Evolutionary conservation across 2,797 vertebrate species (phyloP).

Genomic region (Cryptoblepharus egeriae): DNA sequence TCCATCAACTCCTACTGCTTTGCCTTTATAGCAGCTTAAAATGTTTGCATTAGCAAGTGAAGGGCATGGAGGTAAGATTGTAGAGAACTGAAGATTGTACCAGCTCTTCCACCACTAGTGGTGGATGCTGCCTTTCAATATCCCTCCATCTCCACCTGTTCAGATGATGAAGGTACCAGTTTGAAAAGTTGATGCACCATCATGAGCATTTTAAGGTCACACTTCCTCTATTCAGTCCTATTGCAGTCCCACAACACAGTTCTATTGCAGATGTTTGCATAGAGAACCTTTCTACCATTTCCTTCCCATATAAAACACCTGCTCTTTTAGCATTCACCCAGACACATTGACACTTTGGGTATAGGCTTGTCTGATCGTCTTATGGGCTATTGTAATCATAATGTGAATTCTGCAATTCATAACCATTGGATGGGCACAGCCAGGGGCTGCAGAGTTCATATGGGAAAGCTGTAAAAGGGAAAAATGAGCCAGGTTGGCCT

Average conservation of each 20-base stretch:
- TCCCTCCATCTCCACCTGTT: background rate
- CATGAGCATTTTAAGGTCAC: background rate
- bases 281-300: background rate
- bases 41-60: background rate
- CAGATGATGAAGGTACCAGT: background rate
- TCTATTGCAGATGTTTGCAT: background rate
- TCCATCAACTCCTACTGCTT: background rate
- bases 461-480: slow-evolving; percentile 3
- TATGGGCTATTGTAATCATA: slow-evolving; percentile 51
- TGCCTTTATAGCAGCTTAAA: background rate
- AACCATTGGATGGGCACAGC: slow-evolving; percentile 19
- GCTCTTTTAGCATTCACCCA: slow-evolving; percentile 20
- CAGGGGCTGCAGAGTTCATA: background rate
- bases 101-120: background rate
- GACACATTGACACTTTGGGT: slow-evolving; percentile 39
- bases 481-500: background rate
- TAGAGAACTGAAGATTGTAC: background rate
- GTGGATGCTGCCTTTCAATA: background rate
- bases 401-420: slow-evolving; percentile 10
- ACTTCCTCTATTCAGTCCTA: background rate
- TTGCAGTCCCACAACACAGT: background rate
- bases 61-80: background rate
- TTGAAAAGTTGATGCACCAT: background rate
- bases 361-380: slow-evolving; percentile 15
- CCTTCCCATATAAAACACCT: background rate